Percentiles rank a stretch among this genome's conserved stretches.
Evolutionary conservation across 2,888 invertebrate species (phyloP).

Genomic region (Hirtodrosophila confusa): DNA sequence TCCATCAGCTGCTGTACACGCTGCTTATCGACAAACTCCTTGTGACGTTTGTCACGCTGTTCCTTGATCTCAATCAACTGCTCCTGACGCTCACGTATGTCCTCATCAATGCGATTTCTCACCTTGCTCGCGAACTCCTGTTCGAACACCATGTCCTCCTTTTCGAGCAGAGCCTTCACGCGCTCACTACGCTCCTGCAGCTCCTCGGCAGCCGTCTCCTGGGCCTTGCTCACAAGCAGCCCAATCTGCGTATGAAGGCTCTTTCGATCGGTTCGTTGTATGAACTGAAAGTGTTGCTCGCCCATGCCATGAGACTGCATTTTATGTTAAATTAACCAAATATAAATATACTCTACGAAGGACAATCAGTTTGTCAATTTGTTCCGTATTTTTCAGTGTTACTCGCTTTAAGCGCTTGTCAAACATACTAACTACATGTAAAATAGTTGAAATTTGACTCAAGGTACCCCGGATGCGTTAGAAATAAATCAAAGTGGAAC

Average conservation of each 20-base stretch:
- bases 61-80: slow-evolving; percentile 73
- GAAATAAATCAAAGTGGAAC: no score
- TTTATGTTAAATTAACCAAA: neutral
- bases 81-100: slow-evolving; percentile 76
- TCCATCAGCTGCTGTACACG: slow-evolving; percentile 78
- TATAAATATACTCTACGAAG: slow-evolving; percentile 4
- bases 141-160: slow-evolving; percentile 79
- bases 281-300: slow-evolving; percentile 68
- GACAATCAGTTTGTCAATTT: slow-evolving; percentile 30
- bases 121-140: slow-evolving; percentile 79
- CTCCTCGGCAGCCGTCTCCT: slow-evolving; percentile 69
- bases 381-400: neutral
- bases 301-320: slow-evolving; percentile 57
- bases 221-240: slow-evolving; percentile 73
- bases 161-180: slow-evolving; percentile 68
- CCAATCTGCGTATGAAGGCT: slow-evolving; percentile 78
- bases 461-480: no score
- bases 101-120: slow-evolving; percentile 76
- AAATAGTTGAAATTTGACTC: no score
- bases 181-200: slow-evolving; percentile 65
- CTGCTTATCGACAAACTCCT: slow-evolving; percentile 71
- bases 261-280: slow-evolving; percentile 76
- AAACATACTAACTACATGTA: neutral
- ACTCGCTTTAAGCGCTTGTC: neutral
- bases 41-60: slow-evolving; percentile 53